Conservation (phyloP, 2,888 invertebrate species). For the Caprella mutica region DNA sequence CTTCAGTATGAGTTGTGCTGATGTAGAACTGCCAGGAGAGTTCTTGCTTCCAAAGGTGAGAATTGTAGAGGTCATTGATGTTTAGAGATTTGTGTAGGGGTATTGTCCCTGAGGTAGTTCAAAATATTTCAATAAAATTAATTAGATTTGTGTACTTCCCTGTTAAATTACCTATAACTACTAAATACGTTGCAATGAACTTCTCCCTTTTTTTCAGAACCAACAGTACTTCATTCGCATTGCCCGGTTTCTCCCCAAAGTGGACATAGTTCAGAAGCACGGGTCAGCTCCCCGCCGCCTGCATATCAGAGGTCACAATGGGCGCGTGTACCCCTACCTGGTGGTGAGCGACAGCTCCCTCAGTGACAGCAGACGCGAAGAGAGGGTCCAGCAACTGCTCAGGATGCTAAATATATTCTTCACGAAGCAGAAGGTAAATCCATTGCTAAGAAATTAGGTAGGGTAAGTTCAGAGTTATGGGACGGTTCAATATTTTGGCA, state of each 20-base stretch:
- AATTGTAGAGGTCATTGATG: too few relatives aligned
- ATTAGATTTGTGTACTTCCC: too few relatives aligned
- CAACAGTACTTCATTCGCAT: slow-evolving; percentile 92
- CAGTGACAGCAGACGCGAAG: slow-evolving; percentile 84
- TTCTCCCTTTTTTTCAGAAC: slow-evolving; percentile 48
- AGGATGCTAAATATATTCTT: slow-evolving; percentile 90
- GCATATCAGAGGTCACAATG: slow-evolving; percentile 91
- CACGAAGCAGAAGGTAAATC: slow-evolving; percentile 68
- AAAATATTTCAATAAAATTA: too few relatives aligned
- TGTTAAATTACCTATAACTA: too few relatives aligned
- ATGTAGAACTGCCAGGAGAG: slow-evolving; percentile 91
- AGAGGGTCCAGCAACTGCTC: slow-evolving; percentile 79
- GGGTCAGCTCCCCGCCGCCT: slow-evolving; percentile 80
- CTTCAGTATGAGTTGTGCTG: slow-evolving; percentile 88
- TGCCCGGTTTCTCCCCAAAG: slow-evolving; percentile 89
- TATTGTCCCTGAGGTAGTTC: too few relatives aligned
- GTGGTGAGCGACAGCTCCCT: slow-evolving; percentile 91
- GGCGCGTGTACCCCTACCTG: slow-evolving; percentile 88
- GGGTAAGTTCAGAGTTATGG: too few relatives aligned
- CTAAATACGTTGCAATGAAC: not conserved
- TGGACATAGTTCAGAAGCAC: slow-evolving; percentile 92
- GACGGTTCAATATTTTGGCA: not conserved
- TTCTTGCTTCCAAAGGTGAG: slow-evolving; percentile 65
- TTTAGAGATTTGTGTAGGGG: too few relatives aligned
- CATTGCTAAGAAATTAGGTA: not conserved